Evolutionary conservation across 2,113 vertebrate genomes (phyloP).

Genomic region (Osmerus mordax): DNA sequence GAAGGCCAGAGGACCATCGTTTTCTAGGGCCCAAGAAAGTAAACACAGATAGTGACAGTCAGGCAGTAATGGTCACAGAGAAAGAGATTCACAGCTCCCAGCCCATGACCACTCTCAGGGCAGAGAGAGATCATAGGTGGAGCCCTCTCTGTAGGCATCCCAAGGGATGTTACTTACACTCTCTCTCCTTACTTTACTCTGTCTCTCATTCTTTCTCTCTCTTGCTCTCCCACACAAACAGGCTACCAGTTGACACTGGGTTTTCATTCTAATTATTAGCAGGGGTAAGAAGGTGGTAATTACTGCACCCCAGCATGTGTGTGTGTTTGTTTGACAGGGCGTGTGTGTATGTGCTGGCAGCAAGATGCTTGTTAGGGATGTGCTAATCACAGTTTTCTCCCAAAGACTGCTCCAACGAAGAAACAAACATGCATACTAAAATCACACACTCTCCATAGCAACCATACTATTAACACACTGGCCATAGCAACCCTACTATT

Average conservation of each 20-base stretch:
- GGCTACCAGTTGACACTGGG: background rate
- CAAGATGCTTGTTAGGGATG: background rate
- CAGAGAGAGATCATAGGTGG: too few relatives aligned
- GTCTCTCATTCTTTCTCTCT: background rate
- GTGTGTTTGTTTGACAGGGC: background rate
- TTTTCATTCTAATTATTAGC: background rate
- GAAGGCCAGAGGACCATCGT: too few relatives aligned
- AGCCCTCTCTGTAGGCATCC: too few relatives aligned
- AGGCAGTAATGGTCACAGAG: too few relatives aligned
- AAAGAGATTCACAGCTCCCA: too few relatives aligned
- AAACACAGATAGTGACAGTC: too few relatives aligned
- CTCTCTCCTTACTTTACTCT: background rate
- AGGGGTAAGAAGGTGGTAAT: background rate
- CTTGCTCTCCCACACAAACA: background rate
- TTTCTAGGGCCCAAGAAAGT: too few relatives aligned
- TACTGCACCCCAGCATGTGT: background rate
- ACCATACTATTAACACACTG: background rate
- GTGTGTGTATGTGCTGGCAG: background rate
- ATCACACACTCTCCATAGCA: constrained; percentile 50
- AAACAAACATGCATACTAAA: constrained; percentile 46
- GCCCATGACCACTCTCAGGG: too few relatives aligned
- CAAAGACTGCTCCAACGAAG: constrained; percentile 31
- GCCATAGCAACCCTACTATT: too few relatives aligned
- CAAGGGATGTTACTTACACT: background rate
- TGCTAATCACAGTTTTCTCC: constrained; percentile 50